These are phyloP conservation scores for Ctenochaetus hawaiiensis DNA, from an alignment of 2,797 vertebrate genomes.

Conservation along the genomic window DNA sequence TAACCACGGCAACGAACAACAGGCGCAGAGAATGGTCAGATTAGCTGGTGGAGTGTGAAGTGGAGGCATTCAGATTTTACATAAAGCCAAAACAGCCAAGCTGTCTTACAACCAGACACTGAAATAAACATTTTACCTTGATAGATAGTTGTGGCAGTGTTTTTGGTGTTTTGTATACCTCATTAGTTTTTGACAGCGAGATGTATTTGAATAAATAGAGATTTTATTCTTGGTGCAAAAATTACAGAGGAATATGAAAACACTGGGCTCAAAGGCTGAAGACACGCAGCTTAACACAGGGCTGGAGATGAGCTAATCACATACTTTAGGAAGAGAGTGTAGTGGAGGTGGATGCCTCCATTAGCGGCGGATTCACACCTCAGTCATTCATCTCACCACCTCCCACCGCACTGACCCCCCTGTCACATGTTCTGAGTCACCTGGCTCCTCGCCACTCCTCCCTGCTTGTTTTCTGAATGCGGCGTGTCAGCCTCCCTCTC, in stretches of 20 bases:
- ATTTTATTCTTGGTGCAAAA: conserved; percentile 3
- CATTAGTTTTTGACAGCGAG: background rate
- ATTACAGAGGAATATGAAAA: conserved; percentile 28
- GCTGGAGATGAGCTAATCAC: conserved; percentile 54
- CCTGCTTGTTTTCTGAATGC: conserved; percentile 39
- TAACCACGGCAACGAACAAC: conserved; percentile 88
- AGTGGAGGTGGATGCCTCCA: conserved; percentile 74
- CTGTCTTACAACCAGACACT: conserved; percentile 22
- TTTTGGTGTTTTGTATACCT: background rate
- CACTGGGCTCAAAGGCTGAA: conserved; percentile 18
- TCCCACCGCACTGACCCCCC: conserved; percentile 78
- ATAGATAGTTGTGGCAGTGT: background rate
- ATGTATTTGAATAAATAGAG: background rate
- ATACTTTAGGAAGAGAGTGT: conserved; percentile 51
- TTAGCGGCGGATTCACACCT: conserved; percentile 80
- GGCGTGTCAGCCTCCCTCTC: conserved; percentile 48
- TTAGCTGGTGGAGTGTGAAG: conserved; percentile 78
- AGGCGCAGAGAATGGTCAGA: conserved; percentile 81
- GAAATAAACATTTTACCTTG: conserved; percentile 10
- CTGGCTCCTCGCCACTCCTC: conserved; percentile 61
- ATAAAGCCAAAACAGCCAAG: conserved; percentile 52
- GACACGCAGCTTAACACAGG: conserved; percentile 6
- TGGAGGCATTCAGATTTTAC: conserved; percentile 65
- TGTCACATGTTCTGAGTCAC: conserved; percentile 80
- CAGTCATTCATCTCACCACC: conserved; percentile 79